Base-by-base conservation (phyloP, 2,113 vertebrate species). In the Heterotilapia buettikoferi region DNA sequence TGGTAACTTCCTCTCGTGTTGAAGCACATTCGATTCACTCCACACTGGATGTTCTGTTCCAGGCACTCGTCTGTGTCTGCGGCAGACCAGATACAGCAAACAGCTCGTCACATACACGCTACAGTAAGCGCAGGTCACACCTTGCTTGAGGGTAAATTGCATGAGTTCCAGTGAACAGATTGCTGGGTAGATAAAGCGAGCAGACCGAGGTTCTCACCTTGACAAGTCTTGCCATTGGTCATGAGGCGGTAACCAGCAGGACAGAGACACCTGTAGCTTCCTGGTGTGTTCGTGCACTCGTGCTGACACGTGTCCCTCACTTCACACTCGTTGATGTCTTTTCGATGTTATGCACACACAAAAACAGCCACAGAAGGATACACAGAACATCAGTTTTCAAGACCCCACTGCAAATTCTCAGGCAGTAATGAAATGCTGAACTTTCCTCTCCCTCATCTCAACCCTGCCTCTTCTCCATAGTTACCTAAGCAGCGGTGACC, bases 301-400 rank as follows among this genome's bases (percentile, higher is more conserved):
- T 99, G 99, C 92, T 99, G 98, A 89, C 99, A 99, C 2, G 87
- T 82, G 19, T 98, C 97, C 86, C 96, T 97, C 86, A 95, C 96
- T 92, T 98, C 98, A 96, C 99, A 99, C 92, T 99, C 99, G 82
- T 99, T 97, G 7, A 99, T 97, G 93, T 99, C 99, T 99, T 96
- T 68, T 82, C 6, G 71, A 54, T 38, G 26, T 45, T 26, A 88
- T 16, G 82, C 21, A 80, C 33, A 88, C 21, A 88, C 45, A 91
- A 6, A 87, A 11, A 87, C 43, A 93, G 31, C 63, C 61, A 91
- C 54, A 84, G 14, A 78, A 18, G 14, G 29, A 87, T 4, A 78
- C 3, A 73, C 21, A 73, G 10, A 81, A 31, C 52, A 53, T 50
- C 56, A 38, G 21, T 24, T 82, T 56, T 68, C 4, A 33, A 86